Evolutionary conservation across 2,797 vertebrate species (phyloP).

Genomic region (Sebastes hubbsi): DNA sequence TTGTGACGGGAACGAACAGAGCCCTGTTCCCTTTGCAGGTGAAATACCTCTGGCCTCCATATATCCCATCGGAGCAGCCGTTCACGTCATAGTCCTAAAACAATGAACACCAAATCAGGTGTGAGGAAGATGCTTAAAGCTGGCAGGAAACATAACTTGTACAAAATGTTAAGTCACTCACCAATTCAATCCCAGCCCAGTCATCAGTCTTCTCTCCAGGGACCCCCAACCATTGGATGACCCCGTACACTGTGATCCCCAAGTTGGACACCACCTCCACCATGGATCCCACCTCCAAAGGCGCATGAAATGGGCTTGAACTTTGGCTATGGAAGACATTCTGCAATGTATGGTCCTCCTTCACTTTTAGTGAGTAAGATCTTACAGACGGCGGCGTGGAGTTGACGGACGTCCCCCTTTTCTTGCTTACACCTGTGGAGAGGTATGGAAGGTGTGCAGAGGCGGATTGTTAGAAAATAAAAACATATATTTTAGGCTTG

Average conservation of each 20-base stretch:
- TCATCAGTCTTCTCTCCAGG: slow-evolving; percentile 59
- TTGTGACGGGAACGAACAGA: slow-evolving; percentile 78
- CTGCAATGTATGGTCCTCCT: not conserved
- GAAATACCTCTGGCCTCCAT: slow-evolving; percentile 75
- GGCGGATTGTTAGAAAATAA: slow-evolving; percentile 9
- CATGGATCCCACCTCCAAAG: slow-evolving; percentile 80
- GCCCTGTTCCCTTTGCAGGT: slow-evolving; percentile 72
- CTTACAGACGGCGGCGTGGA: slow-evolving; percentile 69
- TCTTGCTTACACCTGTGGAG: slow-evolving; percentile 63
- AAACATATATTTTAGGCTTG: not conserved
- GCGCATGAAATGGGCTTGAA: not conserved
- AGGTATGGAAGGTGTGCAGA: not conserved
- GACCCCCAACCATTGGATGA: slow-evolving; percentile 80
- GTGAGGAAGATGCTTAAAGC: not conserved
- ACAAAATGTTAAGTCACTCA: slow-evolving; percentile 44
- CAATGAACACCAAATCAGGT: not conserved
- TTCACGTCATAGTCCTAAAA: slow-evolving; percentile 78
- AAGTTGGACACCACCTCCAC: slow-evolving; percentile 77
- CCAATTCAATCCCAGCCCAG: slow-evolving; percentile 84
- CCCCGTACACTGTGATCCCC: slow-evolving; percentile 75
- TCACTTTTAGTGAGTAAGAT: slow-evolving; percentile 3
- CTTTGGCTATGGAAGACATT: slow-evolving; percentile 9
- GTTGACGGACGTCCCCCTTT: slow-evolving; percentile 56
- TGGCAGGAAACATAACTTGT: not conserved
- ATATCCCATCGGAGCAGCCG: slow-evolving; percentile 74